A percentile compares a stretch with the other conserved stretches of the same genome.
Conservation (phyloP, 2,888 invertebrate species). For the Scaptomyza reducta region DNA sequence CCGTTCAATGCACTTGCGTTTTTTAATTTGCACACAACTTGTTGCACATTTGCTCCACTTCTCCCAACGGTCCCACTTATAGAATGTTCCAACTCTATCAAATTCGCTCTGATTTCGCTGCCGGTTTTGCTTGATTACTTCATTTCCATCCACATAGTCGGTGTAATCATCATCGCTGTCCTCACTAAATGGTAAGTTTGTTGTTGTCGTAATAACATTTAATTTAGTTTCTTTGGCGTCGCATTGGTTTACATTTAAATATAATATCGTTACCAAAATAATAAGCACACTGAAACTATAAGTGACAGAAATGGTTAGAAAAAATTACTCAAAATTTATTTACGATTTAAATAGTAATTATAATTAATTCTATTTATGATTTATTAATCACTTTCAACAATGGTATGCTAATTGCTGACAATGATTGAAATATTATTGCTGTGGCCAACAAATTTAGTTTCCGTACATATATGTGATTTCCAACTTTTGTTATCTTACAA, state of each 20-base stretch:
- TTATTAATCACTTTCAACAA: slow-evolving; percentile 23
- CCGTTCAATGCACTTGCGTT: slow-evolving; percentile 88
- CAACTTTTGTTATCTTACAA: slow-evolving; percentile 30
- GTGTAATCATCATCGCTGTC: slow-evolving; percentile 71
- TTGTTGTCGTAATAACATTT: neutral
- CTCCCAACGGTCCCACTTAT: slow-evolving; percentile 89
- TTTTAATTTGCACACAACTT: slow-evolving; percentile 90
- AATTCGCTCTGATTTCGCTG: slow-evolving; percentile 40
- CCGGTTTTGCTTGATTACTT: slow-evolving; percentile 46
- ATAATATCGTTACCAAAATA: slow-evolving; percentile 1
- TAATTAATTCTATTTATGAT: neutral
- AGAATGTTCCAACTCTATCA: slow-evolving; percentile 68
- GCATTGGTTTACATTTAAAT: slow-evolving; percentile 4
- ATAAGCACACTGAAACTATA: slow-evolving; percentile 21
- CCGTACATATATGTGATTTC: slow-evolving; percentile 7
- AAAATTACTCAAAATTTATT: neutral
- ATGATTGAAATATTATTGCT: slow-evolving; percentile 38
- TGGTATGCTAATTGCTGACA: slow-evolving; percentile 30
- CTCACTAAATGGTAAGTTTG: slow-evolving; percentile 37
- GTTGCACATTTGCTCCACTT: slow-evolving; percentile 90
- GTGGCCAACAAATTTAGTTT: slow-evolving; percentile 14
- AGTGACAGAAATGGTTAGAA: neutral
- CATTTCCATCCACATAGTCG: slow-evolving; percentile 64
- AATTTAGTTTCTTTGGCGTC: slow-evolving; percentile 4
- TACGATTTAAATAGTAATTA: neutral